Evolutionary conservation across 2,113 vertebrate genomes (phyloP).

Genomic region (Cyphomyrus plagiostoma): DNA sequence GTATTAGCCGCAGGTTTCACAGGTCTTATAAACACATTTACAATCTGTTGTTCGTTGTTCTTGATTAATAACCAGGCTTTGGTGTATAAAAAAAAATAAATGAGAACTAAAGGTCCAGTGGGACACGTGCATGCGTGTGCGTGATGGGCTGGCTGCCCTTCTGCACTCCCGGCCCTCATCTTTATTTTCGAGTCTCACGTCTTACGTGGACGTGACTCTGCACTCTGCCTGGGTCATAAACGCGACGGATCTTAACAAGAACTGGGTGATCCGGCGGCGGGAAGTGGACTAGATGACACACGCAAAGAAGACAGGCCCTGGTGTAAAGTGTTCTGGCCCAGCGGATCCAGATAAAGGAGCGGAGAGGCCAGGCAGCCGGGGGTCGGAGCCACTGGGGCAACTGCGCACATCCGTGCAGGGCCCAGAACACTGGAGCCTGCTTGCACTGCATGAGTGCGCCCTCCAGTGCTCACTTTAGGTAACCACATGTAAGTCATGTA

Average conservation of each 20-base stretch:
- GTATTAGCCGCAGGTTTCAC: conserved; percentile 13
- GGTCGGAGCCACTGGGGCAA: background rate
- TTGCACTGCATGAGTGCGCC: background rate
- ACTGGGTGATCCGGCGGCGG: background rate
- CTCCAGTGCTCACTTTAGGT: background rate
- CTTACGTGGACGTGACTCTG: background rate
- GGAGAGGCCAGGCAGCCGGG: background rate
- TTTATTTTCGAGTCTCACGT: background rate
- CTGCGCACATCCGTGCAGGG: background rate
- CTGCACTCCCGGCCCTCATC: too few species aligned
- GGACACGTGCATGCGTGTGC: background rate
- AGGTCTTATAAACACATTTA: conserved; percentile 10
- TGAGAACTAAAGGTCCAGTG: background rate
- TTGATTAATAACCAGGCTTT: conserved; percentile 13
- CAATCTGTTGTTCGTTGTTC: conserved; percentile 14
- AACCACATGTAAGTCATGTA: background rate
- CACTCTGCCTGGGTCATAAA: background rate
- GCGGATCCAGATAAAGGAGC: background rate
- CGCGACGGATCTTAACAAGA: background rate
- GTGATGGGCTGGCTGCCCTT: too few species aligned
- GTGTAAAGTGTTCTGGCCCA: background rate
- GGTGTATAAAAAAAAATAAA: background rate
- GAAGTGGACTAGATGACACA: background rate
- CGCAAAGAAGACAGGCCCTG: background rate
- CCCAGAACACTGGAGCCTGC: background rate